Evolutionary conservation across 2,113 vertebrate genomes (phyloP), one percentile per base, ranked within the genome.

Genomic region (Salvelinus sp.): DNA sequence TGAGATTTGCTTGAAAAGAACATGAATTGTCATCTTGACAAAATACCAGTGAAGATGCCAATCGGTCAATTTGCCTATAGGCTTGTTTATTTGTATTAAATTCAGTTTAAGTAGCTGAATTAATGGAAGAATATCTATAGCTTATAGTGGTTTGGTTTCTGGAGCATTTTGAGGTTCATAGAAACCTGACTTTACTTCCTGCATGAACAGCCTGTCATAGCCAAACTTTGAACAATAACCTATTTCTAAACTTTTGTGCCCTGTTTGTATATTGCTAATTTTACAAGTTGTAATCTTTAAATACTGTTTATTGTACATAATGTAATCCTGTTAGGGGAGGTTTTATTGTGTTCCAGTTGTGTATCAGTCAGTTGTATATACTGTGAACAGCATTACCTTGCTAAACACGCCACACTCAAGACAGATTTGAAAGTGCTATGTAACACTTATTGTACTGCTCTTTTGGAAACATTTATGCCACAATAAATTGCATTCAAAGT

Each of bases 381-480:
- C 70, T 68, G 69, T 86, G 73, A 76, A 80, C 78, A 75, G 76
- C 69, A 77, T 82, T 27, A 78, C 50, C 23, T 79, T 72, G 48
- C 28, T 30, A 79, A 84, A 83, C 63, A 23, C 25, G n/a, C 69
- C 73, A 65, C 78, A 88, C 77, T 44, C 86, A 85, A 68, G 18
- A 80, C 84, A 2, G 75, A 79, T 85, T 78, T 12, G 38, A 77
- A 86, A 84, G 30, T 20, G 62, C 85, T 78, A 69, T 88, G 85
- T 81, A 84, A 83, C 6, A 78, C 75, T 77, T 65, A 76, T 82
- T 79, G 67, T 75, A 83, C 80, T 74, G 70, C 69, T 83, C 80
- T 91, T 91, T 88, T 91, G 89, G 84, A 91, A 86, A 81, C 84
- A 83, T 74, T 86, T 90, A 81, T 90, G 72, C 57, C 6, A 78